Evolutionary conservation across 2,797 vertebrate species (phyloP), one percentile per base, ranked within the genome.

Genomic region (Argyrosomus regius): DNA sequence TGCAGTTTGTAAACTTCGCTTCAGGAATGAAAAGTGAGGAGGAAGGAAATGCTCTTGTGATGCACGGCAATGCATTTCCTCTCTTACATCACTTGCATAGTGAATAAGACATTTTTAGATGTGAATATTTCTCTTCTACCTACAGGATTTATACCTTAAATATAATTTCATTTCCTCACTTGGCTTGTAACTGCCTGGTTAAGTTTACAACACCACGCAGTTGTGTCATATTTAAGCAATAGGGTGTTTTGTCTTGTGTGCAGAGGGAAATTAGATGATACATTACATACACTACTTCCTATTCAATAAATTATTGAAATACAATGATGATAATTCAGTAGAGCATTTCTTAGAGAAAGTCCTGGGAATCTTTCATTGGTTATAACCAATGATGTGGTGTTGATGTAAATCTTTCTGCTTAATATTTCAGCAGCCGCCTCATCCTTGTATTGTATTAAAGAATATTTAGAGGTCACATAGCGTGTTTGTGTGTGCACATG

Each of bases 391-490:
- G n/a, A 50, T 59, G 49, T 43, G 64, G 75, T 74, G 66, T 82
- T 88, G 78, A 87, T 83, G 82, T 77, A 87, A 82, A 75, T 75
- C 56, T 80, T 14, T 49, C 88, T 87, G 61, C 75, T 91, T 85
- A 90, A 89, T 91, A 91, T 92, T 93, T 91, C 80, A 90, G 72
- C 71, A 83, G 71, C 63, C 26, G 24, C 77, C 59, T 79, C 85
- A 78, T 80, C 72, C 79, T 90, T 89, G 75, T 78, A 45, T 43
- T 79, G 76, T 64, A 70, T 62, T 68, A 16, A 72, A 80, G 59
- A 82, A 89, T 80, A 86, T 83, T 90, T 87, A 83, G 88, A 93
- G 90, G 91, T 92, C 88, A 83, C 74, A 57, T 10, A 1, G 67
- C 72, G 71, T 82, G 76, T 79, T 62, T 67, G 71, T 81, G 65